A percentile compares a stretch with the other conserved stretches of the same genome.
Conservation (phyloP, 2,113 vertebrate genomes). For the Pycnonotus jocosus region DNA sequence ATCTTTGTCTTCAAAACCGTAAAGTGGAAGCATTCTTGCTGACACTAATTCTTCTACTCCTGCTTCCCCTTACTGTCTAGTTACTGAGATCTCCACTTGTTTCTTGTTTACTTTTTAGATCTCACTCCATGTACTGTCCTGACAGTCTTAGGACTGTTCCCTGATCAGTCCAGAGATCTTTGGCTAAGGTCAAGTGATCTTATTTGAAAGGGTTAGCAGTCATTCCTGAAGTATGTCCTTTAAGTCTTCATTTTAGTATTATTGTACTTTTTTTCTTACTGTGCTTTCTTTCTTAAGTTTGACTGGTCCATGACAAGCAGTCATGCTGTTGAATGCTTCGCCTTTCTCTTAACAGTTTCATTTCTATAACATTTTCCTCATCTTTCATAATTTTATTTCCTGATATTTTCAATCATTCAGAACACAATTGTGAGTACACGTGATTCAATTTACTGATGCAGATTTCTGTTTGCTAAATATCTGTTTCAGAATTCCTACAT, state of each 20-base stretch:
- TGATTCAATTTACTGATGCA: neutral
- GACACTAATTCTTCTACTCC: neutral
- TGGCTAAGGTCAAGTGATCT: neutral
- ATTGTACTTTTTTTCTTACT: neutral
- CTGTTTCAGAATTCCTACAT: neutral
- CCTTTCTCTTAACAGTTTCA: neutral
- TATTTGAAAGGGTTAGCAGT: neutral
- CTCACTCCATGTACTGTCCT: neutral
- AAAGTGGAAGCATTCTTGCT: neutral
- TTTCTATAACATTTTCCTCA: neutral
- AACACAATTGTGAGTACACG: neutral
- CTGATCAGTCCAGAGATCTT: neutral
- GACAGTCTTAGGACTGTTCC: neutral
- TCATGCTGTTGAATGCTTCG: neutral
- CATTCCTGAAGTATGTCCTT: neutral
- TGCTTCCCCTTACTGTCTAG: neutral
- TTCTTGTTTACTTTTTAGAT: neutral
- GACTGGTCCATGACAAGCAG: neutral
- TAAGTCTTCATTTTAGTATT: neutral
- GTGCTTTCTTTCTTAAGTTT: neutral
- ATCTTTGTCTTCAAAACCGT: neutral
- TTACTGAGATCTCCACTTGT: neutral
- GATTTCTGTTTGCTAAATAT: neutral
- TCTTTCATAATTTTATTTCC: neutral
- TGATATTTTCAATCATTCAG: neutral